Conservation (phyloP, 2,888 invertebrate species). For the Melanophora roralis region DNA sequence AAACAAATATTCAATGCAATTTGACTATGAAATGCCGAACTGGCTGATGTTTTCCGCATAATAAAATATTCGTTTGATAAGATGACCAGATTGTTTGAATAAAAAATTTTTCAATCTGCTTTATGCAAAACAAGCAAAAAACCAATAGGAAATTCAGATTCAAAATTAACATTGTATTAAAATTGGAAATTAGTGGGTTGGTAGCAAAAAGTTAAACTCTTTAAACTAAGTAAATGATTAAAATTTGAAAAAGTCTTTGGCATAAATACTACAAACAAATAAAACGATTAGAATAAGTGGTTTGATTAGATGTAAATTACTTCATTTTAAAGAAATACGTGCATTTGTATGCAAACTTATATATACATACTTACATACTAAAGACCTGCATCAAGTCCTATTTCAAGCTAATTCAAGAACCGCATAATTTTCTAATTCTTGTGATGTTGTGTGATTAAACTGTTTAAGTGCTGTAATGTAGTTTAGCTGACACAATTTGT, state of each 20-base stretch:
- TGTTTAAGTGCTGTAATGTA: no score
- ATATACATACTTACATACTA: no score
- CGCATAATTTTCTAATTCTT: no score
- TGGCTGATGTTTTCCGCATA: conserved; percentile 57
- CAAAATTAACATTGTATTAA: neutral
- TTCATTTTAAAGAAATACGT: conserved; percentile 9
- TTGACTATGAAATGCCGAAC: conserved; percentile 52
- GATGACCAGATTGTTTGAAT: conserved; percentile 45
- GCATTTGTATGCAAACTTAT: neutral
- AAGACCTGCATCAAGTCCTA: no score
- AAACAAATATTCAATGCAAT: conserved; percentile 49
- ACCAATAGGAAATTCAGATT: no score
- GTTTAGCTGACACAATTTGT: no score
- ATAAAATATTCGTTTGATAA: conserved; percentile 44
- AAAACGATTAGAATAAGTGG: conserved; percentile 29
- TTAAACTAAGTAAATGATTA: neutral
- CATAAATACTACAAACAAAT: conserved; percentile 5
- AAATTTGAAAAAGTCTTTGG: neutral
- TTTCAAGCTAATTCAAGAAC: no score
- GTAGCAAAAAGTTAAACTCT: neutral
- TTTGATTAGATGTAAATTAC: conserved; percentile 47
- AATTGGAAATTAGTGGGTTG: no score
- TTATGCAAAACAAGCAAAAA: neutral
- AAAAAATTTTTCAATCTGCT: neutral
- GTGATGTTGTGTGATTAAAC: no score